Evolutionary conservation across 2,888 invertebrate genomes (phyloP), one percentile per base, ranked within the genome.

Genomic region (Troilus luridus): DNA sequence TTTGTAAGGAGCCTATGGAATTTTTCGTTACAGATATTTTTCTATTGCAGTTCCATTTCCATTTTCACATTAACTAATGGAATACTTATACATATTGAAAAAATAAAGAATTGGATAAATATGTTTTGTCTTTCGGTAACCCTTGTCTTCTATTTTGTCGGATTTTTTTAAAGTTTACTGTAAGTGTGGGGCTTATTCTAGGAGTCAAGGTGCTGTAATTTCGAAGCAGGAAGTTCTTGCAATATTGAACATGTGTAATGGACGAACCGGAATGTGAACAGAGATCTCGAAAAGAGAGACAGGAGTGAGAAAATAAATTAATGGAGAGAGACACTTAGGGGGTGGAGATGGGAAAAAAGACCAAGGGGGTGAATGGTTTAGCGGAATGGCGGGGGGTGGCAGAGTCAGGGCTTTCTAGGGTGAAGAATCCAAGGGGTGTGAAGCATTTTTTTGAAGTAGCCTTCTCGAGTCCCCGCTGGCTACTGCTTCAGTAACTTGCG

Each of bases 231-330:
- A 21, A n/a, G 85, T 2, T n/a, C n/a, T 59, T 85, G 85, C 85
- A 85, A 85, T 85, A 85, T 85, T 85, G 56, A 85, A 56, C 85
- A 85, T 85, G 85, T 85, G 85, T 85, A 85, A 85, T 85, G 85
- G 85, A 58, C 85, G 56, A 21, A 11, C n/a, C 56, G n/a, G 85
- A 85, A 58, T 21, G n/a, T 58, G 85, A 56, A 11, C 56, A 58
- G 56, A 56, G 85, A 58, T 85, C 19, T 56, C 85, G 14, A 54
- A 54, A 54, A 54, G 85, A 14, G n/a, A 85, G 81, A 81, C 81
- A 81, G 56, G 56, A 21, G 56, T 85, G 21, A 85, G 85, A 58
- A 85, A 85, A 54, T 85, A 85, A 85, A 85, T 85, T 85, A 85
- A 85, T 85, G 85, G 85, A 85, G n/a, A 58, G 85, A 14, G 56